phyloP scores from a whole-genome alignment of 2,888 invertebrate genomes.

The Mantis religiosa region DNA sequence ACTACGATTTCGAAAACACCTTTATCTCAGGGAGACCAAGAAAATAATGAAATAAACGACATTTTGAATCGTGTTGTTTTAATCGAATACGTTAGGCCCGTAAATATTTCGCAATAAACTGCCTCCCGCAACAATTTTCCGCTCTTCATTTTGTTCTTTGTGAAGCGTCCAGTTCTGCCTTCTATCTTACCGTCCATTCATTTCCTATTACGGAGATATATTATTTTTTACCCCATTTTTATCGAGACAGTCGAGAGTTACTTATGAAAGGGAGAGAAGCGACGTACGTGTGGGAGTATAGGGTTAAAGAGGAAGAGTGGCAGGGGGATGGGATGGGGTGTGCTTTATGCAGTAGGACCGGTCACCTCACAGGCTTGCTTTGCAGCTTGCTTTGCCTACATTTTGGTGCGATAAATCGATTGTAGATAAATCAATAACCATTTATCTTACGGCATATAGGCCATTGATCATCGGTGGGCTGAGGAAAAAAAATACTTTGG shows the following conservation, averaged over 20 bases:
- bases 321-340: background rate
- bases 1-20: no score
- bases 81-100: background rate
- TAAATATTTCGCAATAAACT: background rate
- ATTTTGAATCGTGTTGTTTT: background rate
- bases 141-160: background rate
- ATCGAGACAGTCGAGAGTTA: constrained; percentile 12
- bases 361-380: constrained; percentile 15
- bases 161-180: background rate
- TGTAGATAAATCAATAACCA: constrained; percentile 22
- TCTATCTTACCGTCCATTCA: constrained; percentile 11
- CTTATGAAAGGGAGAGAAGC: constrained; percentile 4
- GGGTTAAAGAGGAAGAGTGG: background rate
- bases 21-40: no score
- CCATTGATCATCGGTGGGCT: constrained; percentile 12
- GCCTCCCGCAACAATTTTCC: background rate
- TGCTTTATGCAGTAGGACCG: constrained; percentile 3
- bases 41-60: background rate
- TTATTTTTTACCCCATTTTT: constrained; percentile 10
- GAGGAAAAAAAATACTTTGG: background rate
- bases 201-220: constrained; percentile 12
- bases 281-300: background rate
- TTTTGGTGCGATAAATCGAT: constrained; percentile 18
- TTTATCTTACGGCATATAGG: constrained; percentile 18
- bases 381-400: constrained; percentile 6